A percentile compares a stretch with the other conserved stretches of the same genome.
phyloP scores from a whole-genome alignment of 2,888 invertebrate species.

The Pachydiplax longipennis region DNA sequence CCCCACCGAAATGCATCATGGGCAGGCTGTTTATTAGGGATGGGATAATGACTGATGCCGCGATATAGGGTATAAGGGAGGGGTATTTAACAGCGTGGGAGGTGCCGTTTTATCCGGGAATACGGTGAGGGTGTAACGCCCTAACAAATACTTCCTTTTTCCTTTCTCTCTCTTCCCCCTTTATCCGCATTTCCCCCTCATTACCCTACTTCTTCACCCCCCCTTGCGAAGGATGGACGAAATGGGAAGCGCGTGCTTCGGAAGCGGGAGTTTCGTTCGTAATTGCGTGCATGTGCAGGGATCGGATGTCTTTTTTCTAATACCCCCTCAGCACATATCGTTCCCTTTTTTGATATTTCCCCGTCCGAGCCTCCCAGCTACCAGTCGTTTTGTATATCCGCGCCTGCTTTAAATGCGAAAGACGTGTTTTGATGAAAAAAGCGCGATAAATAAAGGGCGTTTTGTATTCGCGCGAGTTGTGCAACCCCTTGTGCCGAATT shows the following conservation, averaged over 20 bases:
- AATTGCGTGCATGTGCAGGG: neutral
- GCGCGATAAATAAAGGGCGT: neutral
- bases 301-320: neutral
- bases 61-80: neutral
- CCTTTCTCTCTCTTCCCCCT: neutral
- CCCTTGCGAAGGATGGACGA: neutral
- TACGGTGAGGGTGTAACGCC: neutral
- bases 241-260: constrained; percentile 30
- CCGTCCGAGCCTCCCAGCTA: neutral
- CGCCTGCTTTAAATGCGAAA: neutral
- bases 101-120: neutral
- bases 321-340: neutral
- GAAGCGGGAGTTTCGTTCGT: neutral
- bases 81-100: neutral
- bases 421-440: constrained; percentile 8
- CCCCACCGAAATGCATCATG: neutral
- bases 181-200: neutral
- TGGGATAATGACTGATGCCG: constrained; percentile 25
- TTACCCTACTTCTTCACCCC: neutral
- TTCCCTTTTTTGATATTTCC: neutral
- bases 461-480: constrained; percentile 5
- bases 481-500: constrained; percentile 5
- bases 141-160: neutral
- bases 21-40: neutral
- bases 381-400: neutral